Evolutionary conservation across 2,113 vertebrate genomes (phyloP).

Genomic region (Cisticola juncidis): DNA sequence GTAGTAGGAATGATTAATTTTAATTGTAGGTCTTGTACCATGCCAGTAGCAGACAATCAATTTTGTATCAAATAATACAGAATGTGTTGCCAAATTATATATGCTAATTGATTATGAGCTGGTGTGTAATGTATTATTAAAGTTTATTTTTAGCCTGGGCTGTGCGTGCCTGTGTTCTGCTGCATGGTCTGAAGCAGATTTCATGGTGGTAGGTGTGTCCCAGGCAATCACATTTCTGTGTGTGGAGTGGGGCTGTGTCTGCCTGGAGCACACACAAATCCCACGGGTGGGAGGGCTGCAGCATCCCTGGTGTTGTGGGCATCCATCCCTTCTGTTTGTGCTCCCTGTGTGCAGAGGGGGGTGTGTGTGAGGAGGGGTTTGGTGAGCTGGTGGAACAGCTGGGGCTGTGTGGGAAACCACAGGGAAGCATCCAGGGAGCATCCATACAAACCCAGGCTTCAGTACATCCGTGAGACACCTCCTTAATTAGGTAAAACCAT

Average conservation of each 20-base stretch:
- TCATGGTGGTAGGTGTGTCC: background rate
- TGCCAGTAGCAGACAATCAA: background rate
- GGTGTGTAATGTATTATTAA: background rate
- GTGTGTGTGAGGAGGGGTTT: background rate
- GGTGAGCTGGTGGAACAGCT: background rate
- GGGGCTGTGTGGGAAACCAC: background rate
- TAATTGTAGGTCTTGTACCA: background rate
- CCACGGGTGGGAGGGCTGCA: background rate
- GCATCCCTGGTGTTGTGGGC: background rate
- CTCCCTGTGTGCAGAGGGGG: background rate
- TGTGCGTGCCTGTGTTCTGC: background rate
- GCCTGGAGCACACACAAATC: background rate
- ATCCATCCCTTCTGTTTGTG: accelerated
- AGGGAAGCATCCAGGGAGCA: background rate
- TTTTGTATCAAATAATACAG: constrained; percentile 3
- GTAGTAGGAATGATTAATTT: constrained; percentile 11
- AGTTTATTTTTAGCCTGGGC: constrained; percentile 19
- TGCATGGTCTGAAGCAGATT: background rate
- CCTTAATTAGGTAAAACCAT: background rate
- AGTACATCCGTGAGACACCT: background rate
- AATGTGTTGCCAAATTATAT: background rate
- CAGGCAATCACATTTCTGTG: background rate
- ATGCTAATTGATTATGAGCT: constrained; percentile 42
- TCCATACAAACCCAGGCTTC: background rate
- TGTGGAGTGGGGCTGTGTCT: background rate